Evolutionary conservation across 2,888 invertebrate genomes (phyloP), one percentile per base, ranked within the genome.

Genomic region (Stenoptilia bipunctidactyla): DNA sequence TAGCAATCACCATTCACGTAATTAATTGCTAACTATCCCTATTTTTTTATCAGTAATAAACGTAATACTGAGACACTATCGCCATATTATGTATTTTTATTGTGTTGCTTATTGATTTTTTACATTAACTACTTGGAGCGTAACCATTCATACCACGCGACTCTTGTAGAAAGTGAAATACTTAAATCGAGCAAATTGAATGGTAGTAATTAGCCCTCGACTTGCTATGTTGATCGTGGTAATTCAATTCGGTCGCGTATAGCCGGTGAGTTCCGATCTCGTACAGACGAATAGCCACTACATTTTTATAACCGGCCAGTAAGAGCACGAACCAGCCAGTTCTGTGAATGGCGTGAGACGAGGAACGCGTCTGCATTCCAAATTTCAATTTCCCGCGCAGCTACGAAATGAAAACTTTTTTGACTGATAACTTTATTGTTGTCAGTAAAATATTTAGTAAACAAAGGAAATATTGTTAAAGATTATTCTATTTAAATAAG

Each of bases 221-320:
- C 49, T 59, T 42, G 45, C 49, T 58, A 54, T 58, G 58, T 64
- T 59, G 56, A 58, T 52, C 55, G 57, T 60, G 60, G 57, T 57
- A 60, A 61, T 70, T 55, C 48, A 61, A 73, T 65, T 73, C 50
- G 60, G 76, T 69, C 62, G 77, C 76, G 55, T 75, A 63, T 70
- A 63, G 63, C 73, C 66, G 65, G 76, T 69, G 62, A 68, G 66
- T 66, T 69, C 61, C 67, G 58, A 67, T 67, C 66, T 61, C 60
- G 60, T 62, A 58, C 20, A 20, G 20, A 20, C 20, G n/a, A n/a
- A n/a, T n/a, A 5, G 20, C 20, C 20, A 54, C 58, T 50, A 51
- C 60, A 58, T 67, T 64, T 57, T 58, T 55, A 52, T 53, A 58
- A 53, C 53, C 51, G 52, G 65, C 61, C 73, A 76, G 76, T 79